Evolutionary conservation across 2,113 vertebrate species (phyloP), one percentile per base, ranked within the genome.

Genomic region (Chlamydotis undulata): DNA sequence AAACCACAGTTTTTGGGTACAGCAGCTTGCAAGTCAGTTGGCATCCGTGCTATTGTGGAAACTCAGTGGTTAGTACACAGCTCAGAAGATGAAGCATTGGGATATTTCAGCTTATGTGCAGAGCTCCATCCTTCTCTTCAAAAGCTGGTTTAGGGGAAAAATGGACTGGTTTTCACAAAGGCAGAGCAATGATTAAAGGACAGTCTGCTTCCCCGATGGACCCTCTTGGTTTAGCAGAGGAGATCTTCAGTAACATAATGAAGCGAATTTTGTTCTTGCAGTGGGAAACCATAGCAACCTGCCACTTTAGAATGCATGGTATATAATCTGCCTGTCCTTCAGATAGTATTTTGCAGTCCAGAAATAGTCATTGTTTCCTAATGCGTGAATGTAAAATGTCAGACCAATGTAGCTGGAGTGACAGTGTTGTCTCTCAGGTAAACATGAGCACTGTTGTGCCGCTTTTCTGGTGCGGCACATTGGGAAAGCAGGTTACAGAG

Each of bases 231-330:
- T 92, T 87, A 79, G 37, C 77, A 79, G 68, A 71, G 74, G 74
- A 83, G 75, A 87, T 96, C 68, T 70, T 94, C 90, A 92, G 89
- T 95, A 96, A 93, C 83, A 94, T 94, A 94, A 96, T 91, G 94
- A 96, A 18, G 61, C 59, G 31, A 92, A 94, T 95, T 95, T 80
- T 96, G 31, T 93, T 96, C 90, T 96, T 97, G 92, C 94, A 65
- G 80, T 90, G 61, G 41, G 97, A 97, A 98, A 98, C 98, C 98
- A 98, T 98, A 96, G 98, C 97, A 98, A 98, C 98, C 93, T 96
- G 74, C 81, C 83, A 92, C 89, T 97, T 96, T 84, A 87, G 90
- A 87, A 97, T 95, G 82, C 96, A 93, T 55, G 47, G 89, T 94
- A 87, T 97, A 68, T 97, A 97, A 97, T 98, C 97, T 97, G 35